A percentile compares a stretch with the other conserved stretches of the same genome.
phyloP scores from a whole-genome alignment of 2,888 invertebrate species.

The Lamproptera curius region DNA sequence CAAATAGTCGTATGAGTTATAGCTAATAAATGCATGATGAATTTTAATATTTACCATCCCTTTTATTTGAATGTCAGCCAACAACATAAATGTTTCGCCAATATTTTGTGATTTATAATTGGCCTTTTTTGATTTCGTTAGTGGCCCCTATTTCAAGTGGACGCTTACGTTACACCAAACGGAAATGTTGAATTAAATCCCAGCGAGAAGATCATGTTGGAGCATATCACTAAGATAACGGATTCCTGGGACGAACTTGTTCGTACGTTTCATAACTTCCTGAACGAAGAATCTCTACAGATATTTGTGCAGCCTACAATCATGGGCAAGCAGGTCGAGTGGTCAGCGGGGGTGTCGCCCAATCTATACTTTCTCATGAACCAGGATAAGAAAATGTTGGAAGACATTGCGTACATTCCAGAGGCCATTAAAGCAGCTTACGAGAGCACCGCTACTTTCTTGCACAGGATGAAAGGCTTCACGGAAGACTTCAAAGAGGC shows the following conservation, averaged over 20 bases:
- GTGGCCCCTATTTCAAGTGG: constrained; percentile 81
- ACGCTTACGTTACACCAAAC: constrained; percentile 64
- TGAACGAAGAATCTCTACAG: constrained; percentile 83
- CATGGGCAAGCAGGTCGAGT: constrained; percentile 88
- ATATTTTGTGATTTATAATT: no score
- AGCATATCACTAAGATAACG: constrained; percentile 80
- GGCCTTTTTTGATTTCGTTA: no score
- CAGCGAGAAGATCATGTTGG: constrained; percentile 75
- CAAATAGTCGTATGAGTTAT: no score
- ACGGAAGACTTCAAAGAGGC: constrained; percentile 85
- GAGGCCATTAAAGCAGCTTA: constrained; percentile 79
- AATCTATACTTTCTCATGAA: constrained; percentile 83
- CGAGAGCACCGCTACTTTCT: constrained; percentile 80
- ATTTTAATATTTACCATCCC: no score
- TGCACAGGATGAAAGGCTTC: constrained; percentile 81
- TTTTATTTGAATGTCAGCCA: no score
- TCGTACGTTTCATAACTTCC: constrained; percentile 82
- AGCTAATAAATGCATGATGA: no score
- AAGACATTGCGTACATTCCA: constrained; percentile 77
- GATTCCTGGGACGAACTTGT: constrained; percentile 83
- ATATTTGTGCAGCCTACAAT: constrained; percentile 91
- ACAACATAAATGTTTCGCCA: no score
- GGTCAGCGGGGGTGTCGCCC: constrained; percentile 86
- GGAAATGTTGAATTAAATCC: constrained; percentile 77
- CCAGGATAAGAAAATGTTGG: constrained; percentile 79